Evolutionary conservation across 2,888 invertebrate genomes (phyloP).

Genomic region (Sesamia inferens): DNA sequence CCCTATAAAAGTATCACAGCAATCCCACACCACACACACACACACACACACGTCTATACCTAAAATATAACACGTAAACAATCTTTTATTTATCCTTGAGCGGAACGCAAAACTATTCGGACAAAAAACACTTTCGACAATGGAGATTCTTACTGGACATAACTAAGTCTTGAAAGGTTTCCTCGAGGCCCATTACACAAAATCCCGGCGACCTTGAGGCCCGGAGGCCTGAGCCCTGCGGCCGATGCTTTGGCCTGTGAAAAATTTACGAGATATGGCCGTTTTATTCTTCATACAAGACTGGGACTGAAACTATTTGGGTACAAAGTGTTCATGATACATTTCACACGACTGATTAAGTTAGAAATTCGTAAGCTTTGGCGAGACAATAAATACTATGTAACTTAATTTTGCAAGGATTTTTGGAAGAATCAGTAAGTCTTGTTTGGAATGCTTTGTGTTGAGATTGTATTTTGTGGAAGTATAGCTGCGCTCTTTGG

Average conservation of each 20-base stretch:
- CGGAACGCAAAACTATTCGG: slow-evolving; percentile 35
- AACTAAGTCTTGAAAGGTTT: slow-evolving; percentile 60
- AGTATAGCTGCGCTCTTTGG: background rate
- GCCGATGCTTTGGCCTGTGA: slow-evolving; percentile 68
- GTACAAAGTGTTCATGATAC: slow-evolving; percentile 43
- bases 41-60: slow-evolving; percentile 12
- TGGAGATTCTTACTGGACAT: slow-evolving; percentile 56
- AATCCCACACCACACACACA: background rate
- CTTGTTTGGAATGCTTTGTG: slow-evolving; percentile 6
- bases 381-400: slow-evolving; percentile 16
- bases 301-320: slow-evolving; percentile 22
- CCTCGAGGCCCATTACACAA: slow-evolving; percentile 57
- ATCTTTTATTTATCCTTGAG: slow-evolving; percentile 22
- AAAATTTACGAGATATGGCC: slow-evolving; percentile 67
- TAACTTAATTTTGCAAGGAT: slow-evolving; percentile 33
- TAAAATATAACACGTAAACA: slow-evolving; percentile 34
- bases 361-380: slow-evolving; percentile 26
- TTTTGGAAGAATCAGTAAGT: background rate
- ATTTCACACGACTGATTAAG: slow-evolving; percentile 50
- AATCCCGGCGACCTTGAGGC: slow-evolving; percentile 58
- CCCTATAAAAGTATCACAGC: slow-evolving; percentile 6
- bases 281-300: slow-evolving; percentile 67
- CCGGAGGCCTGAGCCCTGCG: slow-evolving; percentile 42
- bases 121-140: slow-evolving; percentile 53
- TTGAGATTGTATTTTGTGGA: background rate